Conservation (phyloP, 2,797 vertebrate genomes). For the Gadopsis bispinosus region DNA sequence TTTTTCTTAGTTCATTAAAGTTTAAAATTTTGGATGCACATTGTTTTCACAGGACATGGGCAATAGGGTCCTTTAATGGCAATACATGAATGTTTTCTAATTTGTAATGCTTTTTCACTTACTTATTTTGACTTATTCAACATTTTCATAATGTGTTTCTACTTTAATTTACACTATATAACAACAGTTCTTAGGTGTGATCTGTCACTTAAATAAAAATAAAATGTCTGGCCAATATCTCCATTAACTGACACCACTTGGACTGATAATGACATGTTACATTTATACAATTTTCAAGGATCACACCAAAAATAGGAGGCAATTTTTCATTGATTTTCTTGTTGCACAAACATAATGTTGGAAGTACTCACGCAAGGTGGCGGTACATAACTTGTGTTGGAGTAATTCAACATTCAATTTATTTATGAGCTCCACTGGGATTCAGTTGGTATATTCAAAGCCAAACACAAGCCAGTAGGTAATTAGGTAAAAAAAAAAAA, state of each 20-base stretch:
- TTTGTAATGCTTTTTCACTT: neutral
- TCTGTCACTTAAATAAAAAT: neutral
- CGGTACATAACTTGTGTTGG: neutral
- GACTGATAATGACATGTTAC: neutral
- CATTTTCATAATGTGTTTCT: neutral
- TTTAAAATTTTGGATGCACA: neutral
- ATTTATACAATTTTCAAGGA: neutral
- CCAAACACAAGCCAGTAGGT: neutral
- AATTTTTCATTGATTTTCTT: neutral
- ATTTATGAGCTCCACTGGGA: slow-evolving; percentile 4
- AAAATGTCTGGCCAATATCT: neutral
- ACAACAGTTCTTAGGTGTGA: neutral
- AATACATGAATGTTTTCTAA: neutral
- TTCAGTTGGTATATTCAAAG: slow-evolving; percentile 7
- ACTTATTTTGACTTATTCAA: neutral
- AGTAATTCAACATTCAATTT: slow-evolving; percentile 30
- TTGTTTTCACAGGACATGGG: neutral
- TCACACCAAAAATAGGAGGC: neutral
- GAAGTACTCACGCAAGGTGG: neutral
- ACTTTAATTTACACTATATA: neutral
- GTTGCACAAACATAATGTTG: neutral
- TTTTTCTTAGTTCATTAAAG: neutral
- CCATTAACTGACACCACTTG: neutral
- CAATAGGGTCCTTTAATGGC: neutral
- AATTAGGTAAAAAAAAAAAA: slow-evolving; percentile 6